Evolutionary conservation across 2,888 invertebrate genomes (phyloP).

Genomic region (Oligia strigilis): DNA sequence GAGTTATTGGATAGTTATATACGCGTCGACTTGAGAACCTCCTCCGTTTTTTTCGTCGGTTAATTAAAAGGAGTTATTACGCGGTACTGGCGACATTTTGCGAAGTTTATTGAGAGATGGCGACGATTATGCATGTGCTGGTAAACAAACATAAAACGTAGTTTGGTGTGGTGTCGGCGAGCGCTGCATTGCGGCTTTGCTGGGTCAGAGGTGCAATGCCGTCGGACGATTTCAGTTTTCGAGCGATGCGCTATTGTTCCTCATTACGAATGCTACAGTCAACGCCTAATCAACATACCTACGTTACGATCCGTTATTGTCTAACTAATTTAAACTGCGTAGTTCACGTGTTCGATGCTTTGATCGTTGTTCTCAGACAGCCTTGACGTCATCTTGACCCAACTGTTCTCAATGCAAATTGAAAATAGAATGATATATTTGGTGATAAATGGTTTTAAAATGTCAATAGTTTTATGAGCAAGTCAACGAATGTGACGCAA

Average conservation of each 20-base stretch:
- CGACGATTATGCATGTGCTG: conserved; percentile 77
- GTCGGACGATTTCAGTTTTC: conserved; percentile 74
- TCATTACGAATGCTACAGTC: conserved; percentile 39
- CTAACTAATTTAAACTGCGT: conserved; percentile 66
- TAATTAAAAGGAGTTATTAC: conserved; percentile 60
- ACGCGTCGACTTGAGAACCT: too few relatives aligned
- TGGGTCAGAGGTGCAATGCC: conserved; percentile 84
- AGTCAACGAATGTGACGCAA: conserved; percentile 48
- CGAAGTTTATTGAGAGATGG: conserved; percentile 70
- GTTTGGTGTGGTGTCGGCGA: conserved; percentile 81
- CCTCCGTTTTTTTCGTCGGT: too few relatives aligned
- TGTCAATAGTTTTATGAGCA: conserved; percentile 61
- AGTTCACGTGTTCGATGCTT: conserved; percentile 61
- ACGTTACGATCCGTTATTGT: conserved; percentile 40
- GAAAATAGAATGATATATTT: conserved; percentile 69
- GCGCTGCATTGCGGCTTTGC: conserved; percentile 85
- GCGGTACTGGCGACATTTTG: conserved; percentile 57
- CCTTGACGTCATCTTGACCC: conserved; percentile 75
- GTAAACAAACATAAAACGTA: conserved; percentile 76
- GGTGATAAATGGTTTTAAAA: conserved; percentile 66
- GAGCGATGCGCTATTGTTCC: conserved; percentile 71
- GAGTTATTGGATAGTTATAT: too few relatives aligned
- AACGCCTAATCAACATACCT: conserved; percentile 48
- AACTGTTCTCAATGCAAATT: conserved; percentile 72
- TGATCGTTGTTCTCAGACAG: conserved; percentile 69